Evolutionary conservation across 2,888 invertebrate genomes (phyloP).

Genomic region (Papilio gigon): DNA sequence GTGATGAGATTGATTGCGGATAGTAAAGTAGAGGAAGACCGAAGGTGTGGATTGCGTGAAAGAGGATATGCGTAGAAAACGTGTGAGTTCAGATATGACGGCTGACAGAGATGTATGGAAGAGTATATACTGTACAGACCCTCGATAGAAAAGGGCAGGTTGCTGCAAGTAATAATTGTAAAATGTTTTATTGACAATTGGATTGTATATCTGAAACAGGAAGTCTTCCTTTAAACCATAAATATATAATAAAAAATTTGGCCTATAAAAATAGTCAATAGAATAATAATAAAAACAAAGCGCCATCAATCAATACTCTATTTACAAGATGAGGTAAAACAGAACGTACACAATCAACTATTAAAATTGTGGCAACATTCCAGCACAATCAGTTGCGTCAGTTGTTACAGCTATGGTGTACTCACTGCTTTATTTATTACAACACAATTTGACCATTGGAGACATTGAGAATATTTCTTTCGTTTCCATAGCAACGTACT

Average conservation of each 20-base stretch:
- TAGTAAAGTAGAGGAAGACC: too few relatives aligned
- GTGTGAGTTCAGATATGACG: too few relatives aligned
- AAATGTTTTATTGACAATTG: too few relatives aligned
- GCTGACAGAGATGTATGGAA: too few relatives aligned
- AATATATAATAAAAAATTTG: not conserved
- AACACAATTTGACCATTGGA: not conserved
- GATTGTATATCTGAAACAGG: too few relatives aligned
- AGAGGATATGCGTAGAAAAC: too few relatives aligned
- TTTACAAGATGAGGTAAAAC: not conserved
- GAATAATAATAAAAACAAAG: constrained; percentile 8
- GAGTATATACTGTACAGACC: too few relatives aligned
- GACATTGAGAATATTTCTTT: not conserved
- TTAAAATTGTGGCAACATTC: constrained; percentile 9
- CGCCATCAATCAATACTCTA: constrained; percentile 1
- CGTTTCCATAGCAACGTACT: too few relatives aligned
- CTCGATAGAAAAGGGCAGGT: too few relatives aligned
- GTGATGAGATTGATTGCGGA: too few relatives aligned
- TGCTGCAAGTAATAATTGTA: too few relatives aligned
- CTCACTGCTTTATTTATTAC: not conserved
- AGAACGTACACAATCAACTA: not conserved
- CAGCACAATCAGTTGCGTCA: constrained; percentile 8
- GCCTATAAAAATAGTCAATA: not conserved
- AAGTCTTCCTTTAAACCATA: not conserved
- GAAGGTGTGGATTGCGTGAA: too few relatives aligned
- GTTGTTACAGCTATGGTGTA: not conserved